Conservation (phyloP, 2,888 invertebrate species). For the Leucania comma region DNA sequence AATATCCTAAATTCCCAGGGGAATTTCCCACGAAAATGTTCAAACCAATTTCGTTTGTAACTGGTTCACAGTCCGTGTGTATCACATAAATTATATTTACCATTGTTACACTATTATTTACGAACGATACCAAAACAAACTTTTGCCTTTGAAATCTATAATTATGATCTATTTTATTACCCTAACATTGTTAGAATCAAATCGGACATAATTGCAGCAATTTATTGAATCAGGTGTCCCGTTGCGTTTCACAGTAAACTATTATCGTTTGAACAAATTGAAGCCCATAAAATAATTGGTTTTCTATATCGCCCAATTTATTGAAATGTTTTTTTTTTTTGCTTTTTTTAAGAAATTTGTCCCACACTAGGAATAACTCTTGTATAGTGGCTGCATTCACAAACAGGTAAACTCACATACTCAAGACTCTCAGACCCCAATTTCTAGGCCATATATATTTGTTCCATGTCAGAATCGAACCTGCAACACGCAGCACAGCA, state of each 20-base stretch:
- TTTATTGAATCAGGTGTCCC: constrained; percentile 6
- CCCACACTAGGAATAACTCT: no score
- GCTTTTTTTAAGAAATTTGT: no score
- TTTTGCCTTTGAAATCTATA: constrained; percentile 25
- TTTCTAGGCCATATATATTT: no score
- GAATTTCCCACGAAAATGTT: constrained; percentile 14
- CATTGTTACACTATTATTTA: neutral
- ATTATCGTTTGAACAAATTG: constrained; percentile 9
- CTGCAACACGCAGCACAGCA: no score
- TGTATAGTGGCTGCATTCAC: no score
- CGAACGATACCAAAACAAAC: constrained; percentile 9
- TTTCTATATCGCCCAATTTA: neutral
- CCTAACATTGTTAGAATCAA: constrained; percentile 11
- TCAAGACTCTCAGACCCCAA: no score
- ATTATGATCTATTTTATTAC: constrained; percentile 28
- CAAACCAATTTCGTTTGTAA: neutral
- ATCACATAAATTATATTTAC: constrained; percentile 22
- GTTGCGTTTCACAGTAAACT: neutral
- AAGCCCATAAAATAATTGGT: neutral
- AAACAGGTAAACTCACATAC: no score
- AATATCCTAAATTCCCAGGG: constrained; percentile 19
- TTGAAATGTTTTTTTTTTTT: neutral
- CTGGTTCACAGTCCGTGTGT: constrained; percentile 1
- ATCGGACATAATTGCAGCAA: constrained; percentile 24
- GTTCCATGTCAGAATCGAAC: no score